Base-by-base conservation (phyloP, 92 coral and sea anemone genomes). In the Zoanthus gigantus region DNA sequence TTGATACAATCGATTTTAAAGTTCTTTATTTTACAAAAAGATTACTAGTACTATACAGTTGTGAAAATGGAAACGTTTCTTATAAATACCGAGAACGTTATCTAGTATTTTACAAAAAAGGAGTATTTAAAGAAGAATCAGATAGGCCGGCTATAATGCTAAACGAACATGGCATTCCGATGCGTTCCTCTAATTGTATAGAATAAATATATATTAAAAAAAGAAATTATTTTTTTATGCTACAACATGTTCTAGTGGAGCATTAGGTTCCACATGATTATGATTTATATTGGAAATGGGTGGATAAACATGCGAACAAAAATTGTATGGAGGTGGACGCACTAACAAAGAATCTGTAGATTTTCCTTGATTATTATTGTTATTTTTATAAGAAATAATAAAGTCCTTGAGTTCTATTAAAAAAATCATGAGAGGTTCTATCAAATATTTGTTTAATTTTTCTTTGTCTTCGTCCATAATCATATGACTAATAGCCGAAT, bases 91-190 rank as follows among this genome's bases (percentile, higher is more conserved):
- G 73, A n/a, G 73, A 68, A 6, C 73, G 73, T 6, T 68, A 68
- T 18, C 73, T 68, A n/a, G 73, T 68, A 12, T 68, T 68, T 68
- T 68, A 68, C 73, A 68, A 68, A 18, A 68, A 68, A 68, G 73
- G 73, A 68, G 34, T 18, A 18, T 68, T 18, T 18, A 68, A 68
- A 68, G 73, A 68, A 18, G 73, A 68, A 32, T 68, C 73, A 11
- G 73, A 68, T n/a, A 4, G 73, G 8, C 73, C 73, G 5, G 44
- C 73, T n/a, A 7, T 68, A n/a, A 68, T 68, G 73, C 34, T 68
- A 23, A 68, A 31, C 73, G 73, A 68, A 18, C 73, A 68, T 7
- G 73, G 73, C 44, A 68, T 68, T 68, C 73, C 73, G 14, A 68
- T 68, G 73, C 73, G 73, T n/a, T 6, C 73, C 37, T 68, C 73